Base-by-base conservation (phyloP, 2,113 vertebrate genomes). In the Calidris pygmaea region DNA sequence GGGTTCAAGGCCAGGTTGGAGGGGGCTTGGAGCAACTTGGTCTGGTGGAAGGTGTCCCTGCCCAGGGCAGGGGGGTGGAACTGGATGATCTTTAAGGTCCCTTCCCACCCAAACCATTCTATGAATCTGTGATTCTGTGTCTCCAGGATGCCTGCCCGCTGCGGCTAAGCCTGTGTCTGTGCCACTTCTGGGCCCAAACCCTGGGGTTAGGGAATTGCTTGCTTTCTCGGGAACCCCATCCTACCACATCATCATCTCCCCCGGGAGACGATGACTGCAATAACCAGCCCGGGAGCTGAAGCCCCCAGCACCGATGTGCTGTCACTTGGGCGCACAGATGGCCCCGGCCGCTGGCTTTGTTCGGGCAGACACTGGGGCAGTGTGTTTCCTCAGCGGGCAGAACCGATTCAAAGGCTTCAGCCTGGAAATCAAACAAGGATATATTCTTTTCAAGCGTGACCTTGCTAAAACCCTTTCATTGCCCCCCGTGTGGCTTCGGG, bases 381-480 rank as follows among this genome's bases (percentile, higher is more conserved):
- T 89, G 95, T 94, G 0, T 68, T 89, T 87, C 77, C 87, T 35
- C 89, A 67, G 87, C 81, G 72, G 93, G 95, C 95, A 93, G 56
- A 87, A 59, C 60, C 8, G 47, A 93, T 72, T 87, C 87, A 78
- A 87, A 89, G 45, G 70, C 87, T 91, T 10, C 93, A 96, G 95
- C 92, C 81, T 94, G 85, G 56, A 68, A 75, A 79, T 43, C 34
- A 91, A 89, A 89, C 96, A 96, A 94, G 92, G 60, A 82, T 29
- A 60, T 39, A 81, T 95, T 91, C 81, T 95, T 93, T 75, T 78
- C 77, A 56, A 87, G 70, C 30, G 0, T 79, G 90, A 91, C 93
- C 81, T 87, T 47, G 23, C 60, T 65, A 8, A 87, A 85, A 67
- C 29, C 93, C 85, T 82, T 91, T 78, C 66, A 8, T 0, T 75